These are phyloP conservation scores for Cyphomyrus discorhynchus DNA, from an alignment of 2,113 vertebrate species.

Conservation along the genomic window DNA sequence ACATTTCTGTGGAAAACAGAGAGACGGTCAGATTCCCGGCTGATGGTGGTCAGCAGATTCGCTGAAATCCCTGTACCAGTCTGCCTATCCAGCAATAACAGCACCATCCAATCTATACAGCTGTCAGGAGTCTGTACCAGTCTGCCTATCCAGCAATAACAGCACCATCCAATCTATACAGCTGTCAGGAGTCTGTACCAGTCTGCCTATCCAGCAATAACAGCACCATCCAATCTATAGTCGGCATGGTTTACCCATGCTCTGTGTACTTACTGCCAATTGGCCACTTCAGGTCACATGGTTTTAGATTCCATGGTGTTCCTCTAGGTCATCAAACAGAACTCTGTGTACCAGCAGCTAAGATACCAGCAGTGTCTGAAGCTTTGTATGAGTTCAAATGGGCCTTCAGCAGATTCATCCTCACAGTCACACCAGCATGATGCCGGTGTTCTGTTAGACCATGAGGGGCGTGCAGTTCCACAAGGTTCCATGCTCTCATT, in stretches of 20 bases:
- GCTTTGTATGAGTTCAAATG: neutral
- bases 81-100: too few species aligned
- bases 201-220: neutral
- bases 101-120: too few species aligned
- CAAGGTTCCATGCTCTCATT: conserved; percentile 23
- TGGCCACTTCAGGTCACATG: neutral
- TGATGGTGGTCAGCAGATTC: neutral
- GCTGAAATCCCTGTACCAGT: neutral
- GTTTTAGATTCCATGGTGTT: neutral
- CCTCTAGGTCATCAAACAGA: neutral
- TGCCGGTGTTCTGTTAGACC: neutral
- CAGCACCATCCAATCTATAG: neutral
- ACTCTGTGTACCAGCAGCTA: neutral
- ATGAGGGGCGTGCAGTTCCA: neutral
- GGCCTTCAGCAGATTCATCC: neutral
- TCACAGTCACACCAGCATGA: neutral
- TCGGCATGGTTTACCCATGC: neutral
- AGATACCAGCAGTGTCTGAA: neutral
- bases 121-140: too few species aligned
- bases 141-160: too few species aligned
- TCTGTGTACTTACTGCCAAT: neutral
- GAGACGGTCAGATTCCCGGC: neutral
- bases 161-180: too few species aligned
- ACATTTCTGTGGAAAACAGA: neutral
- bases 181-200: neutral